Evolutionary conservation across 2,113 vertebrate genomes (phyloP), one percentile per base, ranked within the genome.

Genomic region (Cyanocitta stelleri): DNA sequence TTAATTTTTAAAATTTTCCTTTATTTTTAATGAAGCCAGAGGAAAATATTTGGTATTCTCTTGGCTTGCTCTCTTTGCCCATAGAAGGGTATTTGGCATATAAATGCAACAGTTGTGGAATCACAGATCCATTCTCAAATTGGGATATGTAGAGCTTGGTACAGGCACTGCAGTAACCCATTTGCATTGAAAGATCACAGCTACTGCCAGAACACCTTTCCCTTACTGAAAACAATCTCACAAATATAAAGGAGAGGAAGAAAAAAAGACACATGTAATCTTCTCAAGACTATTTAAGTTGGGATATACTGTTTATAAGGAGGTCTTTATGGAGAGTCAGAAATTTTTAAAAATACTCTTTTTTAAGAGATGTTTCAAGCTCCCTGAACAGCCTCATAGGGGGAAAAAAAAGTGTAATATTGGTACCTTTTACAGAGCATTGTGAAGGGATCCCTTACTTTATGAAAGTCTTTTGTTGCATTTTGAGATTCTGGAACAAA

Each of bases 401-500:
- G 1, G 1, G 5, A 7, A 24, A 73, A 7, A 21, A 63, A 13
- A 32, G 27, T 4, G 7, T 22, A 58, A 32, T 27, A 90, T 23
- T 62, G 41, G n/a, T 69, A 39, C 2, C 9, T 84, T 76, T 81
- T 52, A 77, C 4, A 48, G 39, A 92, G 19, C 11, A 44, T 5
- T 84, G 39, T 75, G 16, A 87, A 72, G 17, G 22, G 1, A 63
- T 41, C 7, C n/a, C 21, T 68, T 58, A 61, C n/a, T 71, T 88
- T 37, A 75, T 23, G 3, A 62, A 77, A 39, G 24, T 21, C 37
- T 74, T 87, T 43, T 84, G 61, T 44, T 86, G 39, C 43, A 55
- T 59, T 63, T 86, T 78, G 61, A 83, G 59, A 86, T 93, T 80
- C 90, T 92, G 55, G 88, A 92, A 91, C 89, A 90, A 95, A 96